Evolutionary conservation across 2,113 vertebrate genomes (phyloP).

Genomic region (Neomonachus schauinslandi): DNA sequence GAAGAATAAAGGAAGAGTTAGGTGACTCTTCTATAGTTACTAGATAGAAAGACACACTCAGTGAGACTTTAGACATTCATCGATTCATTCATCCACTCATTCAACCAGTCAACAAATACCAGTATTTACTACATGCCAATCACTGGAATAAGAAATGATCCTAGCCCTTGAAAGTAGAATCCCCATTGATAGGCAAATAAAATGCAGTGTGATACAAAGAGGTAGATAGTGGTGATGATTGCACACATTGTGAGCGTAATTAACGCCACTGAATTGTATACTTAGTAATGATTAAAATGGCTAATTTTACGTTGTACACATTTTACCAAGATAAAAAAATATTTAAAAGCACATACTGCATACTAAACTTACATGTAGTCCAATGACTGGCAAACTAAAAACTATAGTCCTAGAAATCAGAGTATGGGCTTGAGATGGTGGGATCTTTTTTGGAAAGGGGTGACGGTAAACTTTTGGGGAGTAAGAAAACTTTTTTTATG

Average conservation of each 20-base stretch:
- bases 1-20: background rate
- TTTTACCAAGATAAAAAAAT: background rate
- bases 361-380: background rate
- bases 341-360: background rate
- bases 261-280: background rate
- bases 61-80: background rate
- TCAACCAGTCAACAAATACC: background rate
- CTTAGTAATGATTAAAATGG: background rate
- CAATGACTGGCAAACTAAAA: background rate
- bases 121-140: background rate
- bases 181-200: background rate
- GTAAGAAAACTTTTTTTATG: background rate
- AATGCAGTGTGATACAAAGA: background rate
- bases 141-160: background rate
- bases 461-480: background rate
- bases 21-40: background rate
- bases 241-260: background rate
- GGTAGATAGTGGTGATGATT: background rate
- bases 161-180: background rate
- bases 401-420: background rate
- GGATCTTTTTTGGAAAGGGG: background rate
- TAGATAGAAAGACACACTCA: background rate
- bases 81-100: background rate
- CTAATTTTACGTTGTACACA: background rate
- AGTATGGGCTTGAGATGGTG: background rate